Evolutionary conservation across 1,140 invertebrate genomes (phyloP), one percentile per base, ranked within the genome.

Genomic region (Dreissena rostriformis): DNA sequence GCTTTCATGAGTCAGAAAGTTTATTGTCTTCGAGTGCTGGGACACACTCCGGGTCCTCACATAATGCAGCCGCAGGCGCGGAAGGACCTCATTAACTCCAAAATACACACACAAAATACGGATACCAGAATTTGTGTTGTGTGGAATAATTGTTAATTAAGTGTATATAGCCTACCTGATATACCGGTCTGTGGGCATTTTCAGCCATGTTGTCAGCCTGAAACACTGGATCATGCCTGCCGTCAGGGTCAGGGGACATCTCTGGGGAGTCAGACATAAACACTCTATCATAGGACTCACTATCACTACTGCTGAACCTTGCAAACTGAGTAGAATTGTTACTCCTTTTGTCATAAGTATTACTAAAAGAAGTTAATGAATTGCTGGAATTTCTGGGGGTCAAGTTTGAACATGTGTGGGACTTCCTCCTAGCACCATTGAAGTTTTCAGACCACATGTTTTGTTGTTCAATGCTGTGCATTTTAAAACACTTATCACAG

Each of bases 401-500:
- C 28, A 55, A 79, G 57, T 79, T 79, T 22, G 22, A 49, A n/a
- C 55, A 76, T 26, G 65, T 51, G 39, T 66, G 29, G 17, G 77
- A 79, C 24, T 53, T 70, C 15, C 63, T 26, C n/a, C 77, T 53
- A n/a, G 24, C 26, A n/a, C 57, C 57, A 61, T 61, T n/a, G 17
- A 61, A 61, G 57, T 67, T 67, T 49, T 79, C 77, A 70, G 68
- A 55, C 63, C 66, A 70, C 12, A 49, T n/a, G 39, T 66, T 79
- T 57, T 79, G 77, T 57, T 79, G 77, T 53, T 79, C 77, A 10
- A 66, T 66, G 53, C 55, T 52, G 29, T 68, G 55, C 51, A 72
- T 70, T 65, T 51, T 71, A 73, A 73, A 81, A 66, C 79, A 81
- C 73, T 73, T 81, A 81, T 81, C 79, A 81, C 79, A 81, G 53